Base-by-base conservation (phyloP, 2,888 invertebrate species). In the Drosophila bunnanda region DNA sequence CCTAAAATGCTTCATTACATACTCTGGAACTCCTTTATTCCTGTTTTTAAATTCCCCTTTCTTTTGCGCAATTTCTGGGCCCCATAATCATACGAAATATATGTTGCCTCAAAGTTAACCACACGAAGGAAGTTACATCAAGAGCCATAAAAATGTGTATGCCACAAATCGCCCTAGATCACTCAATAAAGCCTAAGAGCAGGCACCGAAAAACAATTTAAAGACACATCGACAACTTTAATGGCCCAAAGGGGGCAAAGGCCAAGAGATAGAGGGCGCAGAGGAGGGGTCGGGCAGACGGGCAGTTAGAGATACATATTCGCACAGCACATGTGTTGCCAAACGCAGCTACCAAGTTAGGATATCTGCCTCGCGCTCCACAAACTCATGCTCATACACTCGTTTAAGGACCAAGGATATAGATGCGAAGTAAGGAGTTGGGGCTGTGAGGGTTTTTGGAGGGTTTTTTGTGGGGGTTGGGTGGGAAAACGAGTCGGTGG, bases 321-420 rank as follows among this genome's bases (percentile, higher is more conserved):
- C 46, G 46, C 46, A n/a, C n/a, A 28, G 54, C 72, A 53, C 77
- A 80, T 82, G 84, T 84, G 80, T 84, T 84, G 82, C 82, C 85
- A 84, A 84, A 69, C 57, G 67, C 78, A 78, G 70, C 22, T 39
- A 57, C 57, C 57, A 57, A 56, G 59, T 58, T 22, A 52, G 66
- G 73, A 66, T 70, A 70, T 60, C 58, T 59, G 39, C 46, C n/a
- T n/a, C 50, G 32, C 20, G 50, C 50, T 2, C 20, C 50, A 50
- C 50, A 50, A 32, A 22, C 50, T 50, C 32, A 50, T 50, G 15
- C 50, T 50, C 32, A 50, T 50, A 50, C 50, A 50, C 50, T 50
- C 32, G 32, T 15, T 32, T 15, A 50, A 34, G 20, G 50, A 15
- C 20, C 50, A 50, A 50, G 50, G 32, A 15, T 50, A 34, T 20